These are phyloP conservation scores for Heterocephalus glaber DNA, from an alignment of 2,113 vertebrate genomes.

Conservation along the genomic window DNA sequence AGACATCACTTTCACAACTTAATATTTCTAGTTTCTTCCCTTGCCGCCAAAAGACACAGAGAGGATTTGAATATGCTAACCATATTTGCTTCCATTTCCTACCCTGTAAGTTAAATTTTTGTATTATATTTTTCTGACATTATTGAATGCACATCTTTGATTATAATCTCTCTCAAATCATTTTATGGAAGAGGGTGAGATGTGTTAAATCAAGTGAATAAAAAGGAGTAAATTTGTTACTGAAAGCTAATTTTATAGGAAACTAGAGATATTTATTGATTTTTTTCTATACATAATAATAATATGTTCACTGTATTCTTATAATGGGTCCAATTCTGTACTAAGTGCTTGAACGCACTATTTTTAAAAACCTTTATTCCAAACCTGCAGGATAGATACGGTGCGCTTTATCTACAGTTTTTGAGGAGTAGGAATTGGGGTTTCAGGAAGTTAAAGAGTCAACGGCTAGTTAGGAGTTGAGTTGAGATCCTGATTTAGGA, in stretches of 20 bases:
- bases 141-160: neutral
- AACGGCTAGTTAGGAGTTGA: neutral
- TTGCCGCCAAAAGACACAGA: neutral
- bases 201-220: neutral
- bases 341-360: neutral
- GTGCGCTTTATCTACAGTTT: neutral
- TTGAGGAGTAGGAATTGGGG: neutral
- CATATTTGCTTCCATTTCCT: neutral
- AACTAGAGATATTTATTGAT: neutral
- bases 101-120: neutral
- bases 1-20: neutral
- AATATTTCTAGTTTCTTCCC: constrained; percentile 2
- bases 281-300: neutral
- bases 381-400: neutral
- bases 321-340: neutral
- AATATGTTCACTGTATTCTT: neutral
- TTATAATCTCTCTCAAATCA: neutral
- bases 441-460: neutral
- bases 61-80: neutral
- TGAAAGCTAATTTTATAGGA: constrained; percentile 31
- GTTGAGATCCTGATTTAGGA: neutral
- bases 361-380: neutral
- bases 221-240: constrained; percentile 32
- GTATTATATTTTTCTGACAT: neutral
- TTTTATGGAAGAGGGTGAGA: neutral